Percentiles rank a stretch among this genome's conserved stretches.
These are phyloP conservation scores for Patella depressa DNA, from an alignment of 2,888 invertebrate genomes.

Conservation along the genomic window DNA sequence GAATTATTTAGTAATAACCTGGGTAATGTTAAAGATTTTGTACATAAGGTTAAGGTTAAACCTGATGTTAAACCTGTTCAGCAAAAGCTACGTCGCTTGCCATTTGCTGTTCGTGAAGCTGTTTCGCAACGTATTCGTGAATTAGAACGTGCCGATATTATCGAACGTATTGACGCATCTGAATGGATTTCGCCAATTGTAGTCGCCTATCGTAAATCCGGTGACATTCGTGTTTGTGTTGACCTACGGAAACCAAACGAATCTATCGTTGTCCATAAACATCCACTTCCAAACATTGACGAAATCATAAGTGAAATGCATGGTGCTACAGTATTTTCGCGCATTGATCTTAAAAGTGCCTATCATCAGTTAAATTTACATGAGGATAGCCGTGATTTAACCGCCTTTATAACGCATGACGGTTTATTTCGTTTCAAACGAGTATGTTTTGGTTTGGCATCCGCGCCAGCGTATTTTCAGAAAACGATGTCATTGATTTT, in stretches of 20 bases:
- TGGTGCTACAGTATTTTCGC: not conserved
- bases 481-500: not conserved
- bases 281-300: constrained; percentile 6
- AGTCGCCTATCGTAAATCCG: not conserved
- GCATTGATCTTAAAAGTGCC: not conserved
- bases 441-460: not conserved
- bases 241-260: not conserved
- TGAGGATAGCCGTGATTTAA: not conserved
- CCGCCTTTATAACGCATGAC: not conserved
- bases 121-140: not conserved
- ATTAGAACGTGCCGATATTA: not conserved
- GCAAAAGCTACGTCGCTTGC: not conserved
- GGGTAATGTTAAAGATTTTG: not conserved
- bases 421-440: not conserved
- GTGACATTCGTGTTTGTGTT: not conserved
- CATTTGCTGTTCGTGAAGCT: not conserved
- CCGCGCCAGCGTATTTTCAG: not conserved
- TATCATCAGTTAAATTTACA: not conserved
- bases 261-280: not conserved
- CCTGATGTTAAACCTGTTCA: not conserved
- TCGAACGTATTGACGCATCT: constrained; percentile 6
- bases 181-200: not conserved
- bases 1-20: not conserved
- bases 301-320: not conserved
- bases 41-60: not conserved